Evolutionary conservation across 2,797 vertebrate genomes (phyloP), one percentile per base, ranked within the genome.

Genomic region (Enteromius anoplus): DNA sequence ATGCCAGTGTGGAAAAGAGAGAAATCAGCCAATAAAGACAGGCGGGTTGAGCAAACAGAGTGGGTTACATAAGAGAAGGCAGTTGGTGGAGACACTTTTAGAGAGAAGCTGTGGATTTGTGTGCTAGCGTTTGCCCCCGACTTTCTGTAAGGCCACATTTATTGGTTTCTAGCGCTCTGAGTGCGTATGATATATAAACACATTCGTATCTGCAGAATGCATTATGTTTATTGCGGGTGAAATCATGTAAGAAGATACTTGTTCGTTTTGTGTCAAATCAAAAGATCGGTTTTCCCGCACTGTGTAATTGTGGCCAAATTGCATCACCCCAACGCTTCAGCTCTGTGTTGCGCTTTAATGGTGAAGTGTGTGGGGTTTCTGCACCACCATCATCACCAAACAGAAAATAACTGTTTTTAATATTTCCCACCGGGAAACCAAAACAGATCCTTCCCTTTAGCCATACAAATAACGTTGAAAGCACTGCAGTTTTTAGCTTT

Each of bases 41-140:
- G 90, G 87, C 88, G 85, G 87, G 89, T 87, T 86, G 86, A 87
- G 89, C 89, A 90, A 91, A 91, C 91, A 91, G 89, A 88, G 91
- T 93, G 90, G 91, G 90, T 94, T 95, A 94, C 88, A 91, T 95
- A 95, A 95, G 93, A 94, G 89, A 91, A 93, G 92, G 90, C 91
- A 91, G 92, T 93, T 93, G 92, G 90, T 92, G 88, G 86, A 92
- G 83, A 86, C 47, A 72, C 78, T 80, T 55, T 85, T 78, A 86
- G 78, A 86, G 82, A 86, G 87, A 64, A 86, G 86, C 88, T 83
- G 86, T 89, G 90, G 91, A 92, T 91, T 90, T 80, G 86, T 89
- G 88, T 90, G 92, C 86, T 86, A 91, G 91, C 92, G 91, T 93
- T 93, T 93, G 91, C 73, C 82, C 81, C 32, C 65, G 81, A 55